phyloP scores from a whole-genome alignment of 2,797 vertebrate species.

The Tragopan temminckii region DNA sequence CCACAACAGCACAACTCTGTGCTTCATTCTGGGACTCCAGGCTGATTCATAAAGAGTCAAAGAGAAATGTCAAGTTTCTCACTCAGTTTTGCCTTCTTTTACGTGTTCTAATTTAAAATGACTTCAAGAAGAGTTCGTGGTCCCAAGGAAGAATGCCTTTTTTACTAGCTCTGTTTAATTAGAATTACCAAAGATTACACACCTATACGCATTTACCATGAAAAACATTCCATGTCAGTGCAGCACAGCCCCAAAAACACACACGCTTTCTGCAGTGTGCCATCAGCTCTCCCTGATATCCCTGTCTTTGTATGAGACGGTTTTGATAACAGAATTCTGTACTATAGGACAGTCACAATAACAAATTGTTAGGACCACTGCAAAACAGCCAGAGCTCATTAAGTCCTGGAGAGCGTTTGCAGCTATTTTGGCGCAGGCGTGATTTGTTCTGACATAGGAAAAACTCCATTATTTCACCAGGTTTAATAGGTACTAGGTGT shows the following conservation, averaged over 20 bases:
- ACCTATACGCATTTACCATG: neutral
- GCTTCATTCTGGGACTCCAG: neutral
- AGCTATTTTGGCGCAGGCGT: slow-evolving; percentile 54
- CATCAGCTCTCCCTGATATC: neutral
- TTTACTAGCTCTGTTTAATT: neutral
- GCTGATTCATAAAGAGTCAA: neutral
- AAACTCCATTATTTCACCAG: slow-evolving; percentile 51
- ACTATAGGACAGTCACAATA: slow-evolving; percentile 50
- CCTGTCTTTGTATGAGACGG: slow-evolving; percentile 49
- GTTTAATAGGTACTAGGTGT: slow-evolving; percentile 58
- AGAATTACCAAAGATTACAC: neutral
- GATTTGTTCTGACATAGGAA: slow-evolving; percentile 70
- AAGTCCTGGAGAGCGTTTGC: slow-evolving; percentile 67
- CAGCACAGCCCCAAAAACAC: neutral
- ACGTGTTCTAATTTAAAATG: neutral
- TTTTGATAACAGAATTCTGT: slow-evolving; percentile 59
- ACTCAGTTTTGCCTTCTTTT: neutral
- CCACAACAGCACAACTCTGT: neutral
- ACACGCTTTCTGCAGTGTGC: slow-evolving; percentile 15
- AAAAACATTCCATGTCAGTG: neutral
- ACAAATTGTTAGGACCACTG: slow-evolving; percentile 58
- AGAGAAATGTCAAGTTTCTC: neutral
- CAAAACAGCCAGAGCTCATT: slow-evolving; percentile 76
- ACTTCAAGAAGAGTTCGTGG: neutral
- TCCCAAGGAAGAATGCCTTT: neutral